These are phyloP conservation scores for Eugnorisma glareosa DNA, from an alignment of 2,888 invertebrate species.

Conservation along the genomic window DNA sequence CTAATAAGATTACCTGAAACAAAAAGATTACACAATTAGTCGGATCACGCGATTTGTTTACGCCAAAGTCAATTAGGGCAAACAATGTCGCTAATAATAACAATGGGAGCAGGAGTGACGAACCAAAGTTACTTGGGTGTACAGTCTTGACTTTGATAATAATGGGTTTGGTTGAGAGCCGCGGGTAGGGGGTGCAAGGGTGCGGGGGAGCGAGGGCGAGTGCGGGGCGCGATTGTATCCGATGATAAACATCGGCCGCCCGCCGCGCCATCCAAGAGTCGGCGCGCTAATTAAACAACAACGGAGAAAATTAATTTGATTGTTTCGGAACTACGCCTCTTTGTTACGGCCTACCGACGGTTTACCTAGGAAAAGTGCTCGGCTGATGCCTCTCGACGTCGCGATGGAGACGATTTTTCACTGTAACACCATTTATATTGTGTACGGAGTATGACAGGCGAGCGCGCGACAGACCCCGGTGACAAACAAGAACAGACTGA, in stretches of 20 bases:
- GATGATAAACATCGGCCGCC: slow-evolving; percentile 90
- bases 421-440: slow-evolving; percentile 76
- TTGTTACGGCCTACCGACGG: slow-evolving; percentile 83
- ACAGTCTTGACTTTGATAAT: slow-evolving; percentile 89
- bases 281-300: slow-evolving; percentile 90
- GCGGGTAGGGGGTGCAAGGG: slow-evolving; percentile 64
- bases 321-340: slow-evolving; percentile 88
- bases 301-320: slow-evolving; percentile 90
- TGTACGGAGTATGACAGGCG: slow-evolving; percentile 70
- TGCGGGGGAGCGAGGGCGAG: slow-evolving; percentile 14
- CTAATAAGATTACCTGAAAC: slow-evolving; percentile 86
- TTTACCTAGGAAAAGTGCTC: slow-evolving; percentile 86
- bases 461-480: slow-evolving; percentile 75
- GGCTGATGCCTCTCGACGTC: slow-evolving; percentile 76
- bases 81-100: slow-evolving; percentile 88
- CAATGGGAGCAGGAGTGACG: slow-evolving; percentile 87
- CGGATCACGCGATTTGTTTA: slow-evolving; percentile 83
- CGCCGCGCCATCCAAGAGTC: slow-evolving; percentile 87
- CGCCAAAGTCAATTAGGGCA: slow-evolving; percentile 83
- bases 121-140: slow-evolving; percentile 88
- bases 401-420: slow-evolving; percentile 72
- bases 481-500: slow-evolving; percentile 82
- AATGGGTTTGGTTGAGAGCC: slow-evolving; percentile 86
- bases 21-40: slow-evolving; percentile 85
- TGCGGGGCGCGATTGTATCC: slow-evolving; percentile 86